phyloP scores from a whole-genome alignment of 2,113 vertebrate genomes.

The Microcebus griseorufus region DNA sequence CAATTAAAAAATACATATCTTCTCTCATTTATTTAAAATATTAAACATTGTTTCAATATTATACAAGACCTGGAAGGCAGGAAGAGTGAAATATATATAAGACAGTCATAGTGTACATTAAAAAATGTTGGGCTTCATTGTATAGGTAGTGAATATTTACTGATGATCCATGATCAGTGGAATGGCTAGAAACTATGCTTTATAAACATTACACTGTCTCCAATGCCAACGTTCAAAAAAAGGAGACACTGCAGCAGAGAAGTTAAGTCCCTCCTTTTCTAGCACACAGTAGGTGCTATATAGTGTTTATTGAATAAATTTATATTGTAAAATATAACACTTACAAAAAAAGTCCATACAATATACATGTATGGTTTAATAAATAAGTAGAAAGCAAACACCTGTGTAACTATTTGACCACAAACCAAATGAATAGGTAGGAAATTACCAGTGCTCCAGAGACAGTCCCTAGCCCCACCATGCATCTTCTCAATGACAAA shows the following conservation, averaged over 20 bases:
- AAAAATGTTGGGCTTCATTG: background rate
- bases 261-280: background rate
- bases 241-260: background rate
- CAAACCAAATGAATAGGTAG: background rate
- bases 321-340: background rate
- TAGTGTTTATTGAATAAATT: background rate
- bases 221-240: background rate
- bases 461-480: fast-evolving
- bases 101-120: background rate
- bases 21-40: background rate
- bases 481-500: background rate
- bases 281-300: background rate
- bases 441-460: background rate
- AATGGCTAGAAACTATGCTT: background rate
- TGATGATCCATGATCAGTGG: fast-evolving
- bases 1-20: background rate
- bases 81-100: background rate
- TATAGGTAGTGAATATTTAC: background rate
- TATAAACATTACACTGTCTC: background rate
- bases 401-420: background rate
- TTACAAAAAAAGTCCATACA: background rate
- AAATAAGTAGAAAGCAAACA: background rate
- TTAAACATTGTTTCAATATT: background rate
- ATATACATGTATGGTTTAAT: background rate
- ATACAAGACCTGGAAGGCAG: background rate